These are phyloP conservation scores for Callipepla californica DNA, from an alignment of 2,113 vertebrate species.

Conservation along the genomic window DNA sequence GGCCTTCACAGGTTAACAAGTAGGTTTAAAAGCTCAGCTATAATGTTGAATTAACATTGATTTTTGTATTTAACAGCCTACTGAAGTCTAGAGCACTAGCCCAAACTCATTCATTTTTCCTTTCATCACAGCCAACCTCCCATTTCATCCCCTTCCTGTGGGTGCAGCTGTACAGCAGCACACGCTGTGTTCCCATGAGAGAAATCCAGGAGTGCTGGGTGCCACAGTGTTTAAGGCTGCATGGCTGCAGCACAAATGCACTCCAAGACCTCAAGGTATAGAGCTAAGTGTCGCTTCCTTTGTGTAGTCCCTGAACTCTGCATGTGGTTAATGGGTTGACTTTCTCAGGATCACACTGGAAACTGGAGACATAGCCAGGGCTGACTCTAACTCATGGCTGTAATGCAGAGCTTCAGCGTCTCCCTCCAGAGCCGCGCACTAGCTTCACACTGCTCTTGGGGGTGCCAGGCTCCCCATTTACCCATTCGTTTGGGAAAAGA, in stretches of 20 bases:
- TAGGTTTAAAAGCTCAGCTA: constrained; percentile 16
- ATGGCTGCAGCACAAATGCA: neutral
- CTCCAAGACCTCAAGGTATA: neutral
- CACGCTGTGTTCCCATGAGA: neutral
- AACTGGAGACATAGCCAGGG: neutral
- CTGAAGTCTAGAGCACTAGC: neutral
- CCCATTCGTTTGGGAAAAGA: neutral
- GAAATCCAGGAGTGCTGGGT: rapidly evolving
- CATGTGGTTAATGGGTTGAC: neutral
- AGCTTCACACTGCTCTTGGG: neutral
- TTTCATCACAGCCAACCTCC: neutral
- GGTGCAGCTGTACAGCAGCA: rapidly evolving
- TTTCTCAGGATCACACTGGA: neutral
- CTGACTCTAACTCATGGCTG: neutral
- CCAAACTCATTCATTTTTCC: neutral
- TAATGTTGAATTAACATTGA: constrained; percentile 42
- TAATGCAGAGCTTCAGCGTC: neutral
- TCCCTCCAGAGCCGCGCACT: neutral
- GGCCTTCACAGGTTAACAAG: constrained; percentile 19
- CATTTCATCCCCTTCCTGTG: neutral
- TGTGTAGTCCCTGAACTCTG: neutral
- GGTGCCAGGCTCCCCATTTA: neutral
- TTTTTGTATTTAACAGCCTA: constrained; percentile 29
- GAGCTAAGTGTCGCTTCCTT: neutral
- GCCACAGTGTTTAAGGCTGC: rapidly evolving